Base-by-base conservation (phyloP, 2,113 vertebrate genomes). In the Stictonetta naevosa region DNA sequence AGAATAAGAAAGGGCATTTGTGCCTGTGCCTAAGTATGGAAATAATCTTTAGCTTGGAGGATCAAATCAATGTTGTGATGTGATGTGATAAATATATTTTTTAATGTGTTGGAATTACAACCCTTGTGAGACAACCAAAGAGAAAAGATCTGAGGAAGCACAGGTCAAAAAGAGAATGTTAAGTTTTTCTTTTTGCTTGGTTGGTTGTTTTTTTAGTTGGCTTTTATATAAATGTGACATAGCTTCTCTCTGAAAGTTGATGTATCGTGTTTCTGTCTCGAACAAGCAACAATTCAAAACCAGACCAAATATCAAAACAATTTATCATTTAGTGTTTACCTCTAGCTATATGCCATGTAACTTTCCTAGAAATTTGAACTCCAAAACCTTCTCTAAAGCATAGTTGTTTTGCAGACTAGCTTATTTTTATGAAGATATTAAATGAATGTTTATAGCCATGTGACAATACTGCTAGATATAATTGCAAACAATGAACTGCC, bases 181-280 rank as follows among this genome's bases (percentile, higher is more conserved):
- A 44, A 52, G 38, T 53, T 6, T 81, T 26, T 53, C 52, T 53
- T 26, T 53, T 53, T 53, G 25, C 25, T 55, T 55, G 20, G 10
- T 22, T 11, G 46, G 46, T 53, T 38, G 36, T 38, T 56, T 3
- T 74, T 85, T 81, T 42, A 93, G 83, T 86, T 83, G 34, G 11
- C 64, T 92, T 91, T 88, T 56, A 52, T 74, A 59, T 63, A 71
- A 81, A 86, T 46, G 40, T 78, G 34, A 11, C 36, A 87, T 78
- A 73, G 18, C 10, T 83, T 89, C 48, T 88, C 36, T 95, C 71
- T 88, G 83, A 94, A 86, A 93, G 55, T 22, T 88, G 67, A 80
- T 77, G 20, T 22, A 53, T 81, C 66, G 83, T 2, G 2, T 25
- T 90, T 94, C 59, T 90, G 12, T 60, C 63, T 92, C 38, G 74